Evolutionary conservation across 1,140 invertebrate genomes (phyloP), one percentile per base, ranked within the genome.

Genomic region (Drosophila lacteicornis): DNA sequence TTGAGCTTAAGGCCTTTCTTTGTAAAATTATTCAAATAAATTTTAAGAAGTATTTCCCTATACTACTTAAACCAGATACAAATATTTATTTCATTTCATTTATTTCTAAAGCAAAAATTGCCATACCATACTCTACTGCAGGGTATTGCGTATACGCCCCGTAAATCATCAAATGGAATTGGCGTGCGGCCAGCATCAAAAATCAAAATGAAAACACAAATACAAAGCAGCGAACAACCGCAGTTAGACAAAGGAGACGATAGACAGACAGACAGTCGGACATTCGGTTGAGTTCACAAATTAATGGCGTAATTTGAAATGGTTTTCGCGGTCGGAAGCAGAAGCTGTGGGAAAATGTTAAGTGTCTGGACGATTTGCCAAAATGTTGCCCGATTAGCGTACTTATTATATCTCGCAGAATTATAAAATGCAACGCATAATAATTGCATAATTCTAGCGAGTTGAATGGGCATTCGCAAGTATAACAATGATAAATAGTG

Each of bases 271-370:
- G 63, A 51, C 66, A 60, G 69, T 60, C 58, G 57, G 68, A 75
- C 75, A 79, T 59, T 79, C 74, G 87, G 62, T 80, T 84, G 66
- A 80, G 78, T 90, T 87, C 53, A 80, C 62, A 90, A 80, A 83
- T 87, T 80, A 87, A 87, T 87, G 69, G 84, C 85, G 80, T 80
- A 84, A 87, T 90, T 90, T 74, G 46, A 75, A 76, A 85, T 86
- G 68, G 67, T 50, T 74, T 74, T 82, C 74, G 82, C 59, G 65
- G 80, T 67, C 51, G 45, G 27, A 63, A 27, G 33, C 38, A 36
- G 62, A 4, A 27, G 51, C 25, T 53, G 46, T 30, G 40, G 40
- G 55, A 71, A 67, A 74, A 12, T 36, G 57, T 36, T 56, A 50
- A 75, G 75, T 78, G 63, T 60, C 60, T 77, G 49, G 30, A 49